These are phyloP conservation scores for Hermetia illucens DNA, from an alignment of 1,140 invertebrate genomes.

Conservation along the genomic window DNA sequence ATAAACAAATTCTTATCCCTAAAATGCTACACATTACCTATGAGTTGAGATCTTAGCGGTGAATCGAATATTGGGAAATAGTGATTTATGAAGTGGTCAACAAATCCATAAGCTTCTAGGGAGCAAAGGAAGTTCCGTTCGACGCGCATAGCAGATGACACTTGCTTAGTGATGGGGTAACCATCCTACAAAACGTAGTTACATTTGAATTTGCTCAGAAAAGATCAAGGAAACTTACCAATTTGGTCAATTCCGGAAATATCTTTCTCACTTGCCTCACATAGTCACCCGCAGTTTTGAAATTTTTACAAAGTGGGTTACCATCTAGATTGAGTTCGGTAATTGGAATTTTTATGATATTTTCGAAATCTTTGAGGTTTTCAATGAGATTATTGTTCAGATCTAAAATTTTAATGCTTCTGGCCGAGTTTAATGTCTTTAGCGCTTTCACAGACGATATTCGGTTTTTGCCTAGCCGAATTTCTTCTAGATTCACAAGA, in stretches of 20 bases:
- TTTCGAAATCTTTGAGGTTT: not conserved
- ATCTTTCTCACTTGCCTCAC: slow-evolving; percentile 27
- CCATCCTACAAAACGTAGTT: slow-evolving; percentile 5
- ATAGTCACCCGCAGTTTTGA: slow-evolving; percentile 29
- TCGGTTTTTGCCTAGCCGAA: not conserved
- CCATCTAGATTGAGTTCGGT: slow-evolving; percentile 29
- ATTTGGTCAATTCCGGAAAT: slow-evolving; percentile 25
- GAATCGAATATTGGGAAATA: slow-evolving; percentile 9
- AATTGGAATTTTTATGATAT: slow-evolving; percentile 6
- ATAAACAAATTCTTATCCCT: not conserved
- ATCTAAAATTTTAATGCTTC: not conserved
- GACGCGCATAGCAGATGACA: slow-evolving; percentile 7
- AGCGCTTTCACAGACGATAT: not conserved
- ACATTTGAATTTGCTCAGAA: not conserved
- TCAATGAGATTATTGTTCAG: not conserved
- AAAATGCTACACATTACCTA: not conserved
- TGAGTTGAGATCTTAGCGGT: not conserved
- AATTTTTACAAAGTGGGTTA: slow-evolving; percentile 34
- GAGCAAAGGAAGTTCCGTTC: slow-evolving; percentile 21
- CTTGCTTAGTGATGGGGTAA: slow-evolving; percentile 6
- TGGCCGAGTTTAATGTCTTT: not conserved
- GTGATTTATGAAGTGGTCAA: slow-evolving; percentile 11
- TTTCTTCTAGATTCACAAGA: not conserved
- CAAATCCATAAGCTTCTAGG: slow-evolving; percentile 16
- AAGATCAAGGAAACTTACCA: slow-evolving; percentile 18